A percentile compares a stretch with the other conserved stretches of the same genome.
phyloP scores from a whole-genome alignment of 2,113 vertebrate species.

The Isichthys henryi region DNA sequence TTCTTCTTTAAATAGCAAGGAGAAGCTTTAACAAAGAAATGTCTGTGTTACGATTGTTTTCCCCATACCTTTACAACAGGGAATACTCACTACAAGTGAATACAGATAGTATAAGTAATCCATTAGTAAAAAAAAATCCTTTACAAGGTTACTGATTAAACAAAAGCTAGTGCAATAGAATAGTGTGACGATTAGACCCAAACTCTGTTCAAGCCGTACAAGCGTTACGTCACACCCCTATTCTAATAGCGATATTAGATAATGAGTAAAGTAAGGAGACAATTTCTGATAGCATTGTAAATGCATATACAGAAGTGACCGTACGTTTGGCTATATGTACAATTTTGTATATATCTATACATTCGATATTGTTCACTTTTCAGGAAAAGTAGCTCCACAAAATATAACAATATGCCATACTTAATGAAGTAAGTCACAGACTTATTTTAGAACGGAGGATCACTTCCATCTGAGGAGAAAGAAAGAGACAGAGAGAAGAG shows the following conservation, averaged over 20 bases:
- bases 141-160: slow-evolving; percentile 1
- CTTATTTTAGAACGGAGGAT: slow-evolving; percentile 63
- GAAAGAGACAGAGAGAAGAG: not conserved
- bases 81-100: slow-evolving; percentile 69
- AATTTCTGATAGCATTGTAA: slow-evolving; percentile 6
- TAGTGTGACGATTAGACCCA: not conserved
- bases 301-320: slow-evolving; percentile 24
- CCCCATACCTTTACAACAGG: slow-evolving; percentile 17
- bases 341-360: slow-evolving; percentile 23
- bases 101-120: slow-evolving; percentile 45
- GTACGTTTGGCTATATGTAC: slow-evolving; percentile 13
- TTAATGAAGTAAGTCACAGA: slow-evolving; percentile 61
- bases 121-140: not conserved
- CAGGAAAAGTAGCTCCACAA: slow-evolving; percentile 33
- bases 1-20: not conserved
- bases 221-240: not conserved
- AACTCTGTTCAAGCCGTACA: not conserved
- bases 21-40: not conserved
- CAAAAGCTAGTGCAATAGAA: not conserved
- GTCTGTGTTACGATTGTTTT: not conserved
- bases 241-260: not conserved
- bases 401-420: slow-evolving; percentile 67
- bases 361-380: slow-evolving; percentile 27
- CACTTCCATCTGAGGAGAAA: slow-evolving; percentile 51
- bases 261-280: slow-evolving; percentile 9